A percentile compares a stretch with the other conserved stretches of the same genome.
Evolutionary conservation across 2,113 vertebrate genomes (phyloP).

Genomic region (Macquaria australasica): DNA sequence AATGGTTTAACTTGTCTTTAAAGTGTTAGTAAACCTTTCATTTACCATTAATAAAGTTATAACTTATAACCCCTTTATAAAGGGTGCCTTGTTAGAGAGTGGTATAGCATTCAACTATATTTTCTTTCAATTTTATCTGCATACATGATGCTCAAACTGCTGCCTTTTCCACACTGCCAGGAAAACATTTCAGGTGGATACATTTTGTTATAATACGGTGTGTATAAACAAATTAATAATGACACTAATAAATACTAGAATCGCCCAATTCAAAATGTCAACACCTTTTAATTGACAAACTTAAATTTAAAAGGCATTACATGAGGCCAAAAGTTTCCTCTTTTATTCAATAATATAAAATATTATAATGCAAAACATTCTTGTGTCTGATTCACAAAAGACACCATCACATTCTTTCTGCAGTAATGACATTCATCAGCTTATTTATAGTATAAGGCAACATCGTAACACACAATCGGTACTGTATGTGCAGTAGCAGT

Average conservation of each 20-base stretch:
- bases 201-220: not conserved
- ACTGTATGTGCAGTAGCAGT: constrained; percentile 52
- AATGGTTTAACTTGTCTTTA: not conserved
- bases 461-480: constrained; percentile 56
- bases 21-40: not conserved
- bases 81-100: no score
- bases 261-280: not conserved
- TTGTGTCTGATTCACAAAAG: constrained; percentile 55
- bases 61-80: not conserved
- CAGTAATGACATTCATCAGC: constrained; percentile 59
- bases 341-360: constrained; percentile 73
- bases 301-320: constrained; percentile 18
- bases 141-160: not conserved
- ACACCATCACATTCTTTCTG: constrained; percentile 42
- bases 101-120: not conserved
- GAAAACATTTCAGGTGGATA: not conserved
- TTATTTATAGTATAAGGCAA: constrained; percentile 67
- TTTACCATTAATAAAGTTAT: not conserved
- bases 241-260: no score
- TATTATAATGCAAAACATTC: constrained; percentile 66
- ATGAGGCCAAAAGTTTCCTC: constrained; percentile 23
- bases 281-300: not conserved
- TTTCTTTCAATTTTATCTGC: not conserved
- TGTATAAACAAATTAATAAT: not conserved
- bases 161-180: no score